Conservation (phyloP, 1,140 invertebrate genomes). For the Cardiocondyla obscurior region DNA sequence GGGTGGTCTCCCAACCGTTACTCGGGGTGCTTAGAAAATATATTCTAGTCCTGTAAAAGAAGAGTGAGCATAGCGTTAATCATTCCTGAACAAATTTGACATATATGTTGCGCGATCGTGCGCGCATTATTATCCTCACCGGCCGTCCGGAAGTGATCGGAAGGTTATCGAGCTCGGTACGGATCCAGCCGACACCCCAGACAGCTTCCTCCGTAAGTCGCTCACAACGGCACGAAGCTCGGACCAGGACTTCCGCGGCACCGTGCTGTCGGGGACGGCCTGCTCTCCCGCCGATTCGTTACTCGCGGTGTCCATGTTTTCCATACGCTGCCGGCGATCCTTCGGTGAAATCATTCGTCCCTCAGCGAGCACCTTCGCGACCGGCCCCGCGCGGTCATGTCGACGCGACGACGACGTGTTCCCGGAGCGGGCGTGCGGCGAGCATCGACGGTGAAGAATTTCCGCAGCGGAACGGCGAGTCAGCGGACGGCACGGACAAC, state of each 20-base stretch:
- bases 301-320: slow-evolving; percentile 68
- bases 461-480: background rate
- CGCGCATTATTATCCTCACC: slow-evolving; percentile 68
- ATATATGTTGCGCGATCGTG: no score
- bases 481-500: background rate
- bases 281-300: slow-evolving; percentile 61
- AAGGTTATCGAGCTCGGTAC: slow-evolving; percentile 92
- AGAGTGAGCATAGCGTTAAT: background rate
- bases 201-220: slow-evolving; percentile 91
- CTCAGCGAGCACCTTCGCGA: background rate
- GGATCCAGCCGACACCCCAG: slow-evolving; percentile 89
- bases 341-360: slow-evolving; percentile 48
- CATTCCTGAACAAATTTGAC: no score
- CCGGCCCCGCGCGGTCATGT: slow-evolving; percentile 48
- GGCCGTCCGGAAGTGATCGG: slow-evolving; percentile 89
- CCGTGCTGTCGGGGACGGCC: slow-evolving; percentile 27
- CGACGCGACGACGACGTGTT: background rate
- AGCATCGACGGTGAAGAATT: background rate
- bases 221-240: slow-evolving; percentile 92
- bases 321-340: background rate
- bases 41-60: slow-evolving; percentile 87
- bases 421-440: background rate
- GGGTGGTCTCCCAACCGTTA: slow-evolving; percentile 94
- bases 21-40: slow-evolving; percentile 95
- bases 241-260: slow-evolving; percentile 87